Evolutionary conservation across 2,113 vertebrate species (phyloP).

Genomic region (Irena cyanogastra): DNA sequence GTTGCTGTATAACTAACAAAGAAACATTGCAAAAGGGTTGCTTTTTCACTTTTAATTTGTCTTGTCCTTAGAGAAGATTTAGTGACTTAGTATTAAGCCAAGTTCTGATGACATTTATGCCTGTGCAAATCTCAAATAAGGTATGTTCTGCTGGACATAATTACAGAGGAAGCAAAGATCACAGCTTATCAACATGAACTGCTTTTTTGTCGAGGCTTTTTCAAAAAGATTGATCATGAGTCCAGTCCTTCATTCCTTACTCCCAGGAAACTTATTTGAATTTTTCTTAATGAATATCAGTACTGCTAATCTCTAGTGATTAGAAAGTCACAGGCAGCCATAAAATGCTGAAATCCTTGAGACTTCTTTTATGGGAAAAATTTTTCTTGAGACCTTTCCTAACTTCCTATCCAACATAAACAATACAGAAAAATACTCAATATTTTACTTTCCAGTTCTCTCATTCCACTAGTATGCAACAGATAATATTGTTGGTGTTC

Average conservation of each 20-base stretch:
- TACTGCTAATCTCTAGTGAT: not conserved
- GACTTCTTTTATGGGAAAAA: conserved; percentile 12
- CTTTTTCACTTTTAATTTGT: not conserved
- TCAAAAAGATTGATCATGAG: not conserved
- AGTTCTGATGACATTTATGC: not conserved
- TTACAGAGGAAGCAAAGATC: not conserved
- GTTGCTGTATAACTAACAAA: not conserved
- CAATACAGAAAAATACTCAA: conserved; percentile 2
- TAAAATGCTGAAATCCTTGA: not conserved
- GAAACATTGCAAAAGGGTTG: not conserved
- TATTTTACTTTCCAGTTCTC: conserved; percentile 13
- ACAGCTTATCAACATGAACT: not conserved
- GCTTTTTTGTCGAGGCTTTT: not conserved
- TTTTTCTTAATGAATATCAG: not conserved
- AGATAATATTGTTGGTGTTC: not conserved
- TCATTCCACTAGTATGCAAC: not conserved
- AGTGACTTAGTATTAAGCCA: not conserved
- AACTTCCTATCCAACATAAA: conserved; percentile 13
- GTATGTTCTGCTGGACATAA: not conserved
- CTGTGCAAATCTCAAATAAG: not conserved
- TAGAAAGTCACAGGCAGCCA: not conserved
- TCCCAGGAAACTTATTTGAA: not conserved
- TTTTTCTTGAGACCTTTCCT: not conserved
- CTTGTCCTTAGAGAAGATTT: not conserved
- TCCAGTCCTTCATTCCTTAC: not conserved